phyloP scores from a whole-genome alignment of 2,888 invertebrate genomes.

The Subacronicta megacephala region DNA sequence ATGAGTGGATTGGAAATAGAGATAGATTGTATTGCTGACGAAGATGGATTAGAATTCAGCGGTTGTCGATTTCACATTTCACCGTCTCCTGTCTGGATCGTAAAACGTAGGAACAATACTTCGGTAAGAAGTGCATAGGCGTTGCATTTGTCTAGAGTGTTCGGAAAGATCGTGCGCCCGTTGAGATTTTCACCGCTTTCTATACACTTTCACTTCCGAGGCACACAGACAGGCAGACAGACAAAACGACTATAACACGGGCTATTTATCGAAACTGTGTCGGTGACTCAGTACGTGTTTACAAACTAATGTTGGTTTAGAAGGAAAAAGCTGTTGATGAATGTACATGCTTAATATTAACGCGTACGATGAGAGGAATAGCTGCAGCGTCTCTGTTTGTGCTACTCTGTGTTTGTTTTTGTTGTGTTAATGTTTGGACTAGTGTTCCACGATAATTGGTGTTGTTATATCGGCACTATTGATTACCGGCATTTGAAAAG shows the following conservation, averaged over 20 bases:
- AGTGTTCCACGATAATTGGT: too few relatives aligned
- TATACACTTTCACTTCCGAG: constrained; percentile 80
- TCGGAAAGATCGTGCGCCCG: constrained; percentile 65
- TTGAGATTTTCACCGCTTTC: constrained; percentile 76
- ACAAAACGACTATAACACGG: constrained; percentile 69
- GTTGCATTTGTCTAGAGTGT: constrained; percentile 66
- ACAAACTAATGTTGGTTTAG: constrained; percentile 53
- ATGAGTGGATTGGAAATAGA: background rate
- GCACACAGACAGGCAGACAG: constrained; percentile 60
- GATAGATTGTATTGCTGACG: constrained; percentile 7
- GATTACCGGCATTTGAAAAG: too few relatives aligned
- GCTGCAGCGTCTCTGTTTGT: background rate
- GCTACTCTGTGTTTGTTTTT: constrained; percentile 1
- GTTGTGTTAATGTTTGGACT: background rate
- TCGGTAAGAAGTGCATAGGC: constrained; percentile 62
- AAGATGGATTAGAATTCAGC: constrained; percentile 32
- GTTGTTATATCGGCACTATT: too few relatives aligned
- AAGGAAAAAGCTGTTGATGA: constrained; percentile 50
- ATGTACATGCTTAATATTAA: constrained; percentile 21
- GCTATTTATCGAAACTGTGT: constrained; percentile 67
- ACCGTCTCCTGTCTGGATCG: constrained; percentile 22
- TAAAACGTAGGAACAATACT: constrained; percentile 45
- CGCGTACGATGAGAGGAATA: constrained; percentile 13
- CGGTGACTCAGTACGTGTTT: constrained; percentile 68
- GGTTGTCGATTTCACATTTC: constrained; percentile 48